phyloP scores from a whole-genome alignment of 2,797 vertebrate species.

The Telmatherina bonti region DNA sequence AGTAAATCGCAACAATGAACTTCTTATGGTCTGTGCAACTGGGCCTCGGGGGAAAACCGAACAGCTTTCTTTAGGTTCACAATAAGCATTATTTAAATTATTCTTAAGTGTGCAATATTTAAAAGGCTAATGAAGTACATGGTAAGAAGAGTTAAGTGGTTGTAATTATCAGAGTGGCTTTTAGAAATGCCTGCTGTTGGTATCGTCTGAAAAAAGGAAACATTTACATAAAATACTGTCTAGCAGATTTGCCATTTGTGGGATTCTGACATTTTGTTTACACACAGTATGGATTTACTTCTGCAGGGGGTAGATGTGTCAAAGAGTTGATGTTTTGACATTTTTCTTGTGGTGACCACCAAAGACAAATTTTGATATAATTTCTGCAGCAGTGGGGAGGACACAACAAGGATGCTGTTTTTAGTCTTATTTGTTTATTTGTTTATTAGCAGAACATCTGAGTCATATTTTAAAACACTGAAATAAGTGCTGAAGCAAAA shows the following conservation, averaged over 20 bases:
- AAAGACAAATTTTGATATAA: neutral
- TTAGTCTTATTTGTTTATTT: neutral
- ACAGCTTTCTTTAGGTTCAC: slow-evolving; percentile 30
- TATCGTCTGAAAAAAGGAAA: neutral
- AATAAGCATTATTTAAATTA: slow-evolving; percentile 24
- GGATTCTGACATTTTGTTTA: slow-evolving; percentile 26
- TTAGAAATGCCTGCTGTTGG: neutral
- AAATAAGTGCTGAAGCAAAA: slow-evolving; percentile 4
- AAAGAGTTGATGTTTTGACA: neutral
- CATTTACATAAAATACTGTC: slow-evolving; percentile 9
- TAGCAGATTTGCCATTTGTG: slow-evolving; percentile 19
- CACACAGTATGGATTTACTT: neutral
- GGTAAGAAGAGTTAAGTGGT: slow-evolving; percentile 26
- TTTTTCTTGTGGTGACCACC: neutral
- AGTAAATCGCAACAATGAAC: slow-evolving; percentile 64
- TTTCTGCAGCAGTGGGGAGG: neutral
- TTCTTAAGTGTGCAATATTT: slow-evolving; percentile 24
- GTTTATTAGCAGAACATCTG: neutral
- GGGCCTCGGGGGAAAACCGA: slow-evolving; percentile 13
- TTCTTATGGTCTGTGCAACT: slow-evolving; percentile 20
- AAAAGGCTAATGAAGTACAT: slow-evolving; percentile 29
- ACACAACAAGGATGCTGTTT: neutral
- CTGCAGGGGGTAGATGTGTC: neutral
- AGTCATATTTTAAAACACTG: neutral
- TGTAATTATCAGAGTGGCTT: slow-evolving; percentile 16